Conservation (phyloP, 2,888 invertebrate species). For the Volucella bombylans region DNA sequence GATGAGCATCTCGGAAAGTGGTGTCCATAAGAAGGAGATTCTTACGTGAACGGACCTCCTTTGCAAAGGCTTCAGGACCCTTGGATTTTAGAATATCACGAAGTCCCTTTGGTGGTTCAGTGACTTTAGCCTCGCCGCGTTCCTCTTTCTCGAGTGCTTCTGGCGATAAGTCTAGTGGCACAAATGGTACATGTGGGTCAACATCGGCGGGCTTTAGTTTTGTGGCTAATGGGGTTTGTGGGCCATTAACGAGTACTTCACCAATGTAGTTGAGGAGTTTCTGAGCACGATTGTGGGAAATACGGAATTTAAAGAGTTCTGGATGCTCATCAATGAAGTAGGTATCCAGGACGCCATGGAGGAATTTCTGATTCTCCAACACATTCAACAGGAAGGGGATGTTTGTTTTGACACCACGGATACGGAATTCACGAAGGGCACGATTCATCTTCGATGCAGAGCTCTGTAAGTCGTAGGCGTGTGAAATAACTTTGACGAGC, state of each 20-base stretch:
- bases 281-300: conserved; percentile 96
- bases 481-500: conserved; percentile 96
- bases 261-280: conserved; percentile 96
- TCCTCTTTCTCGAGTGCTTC: conserved; percentile 86
- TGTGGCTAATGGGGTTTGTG: conserved; percentile 96
- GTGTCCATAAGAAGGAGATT: conserved; percentile 98
- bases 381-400: conserved; percentile 99
- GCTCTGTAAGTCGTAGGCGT: conserved; percentile 93
- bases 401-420: conserved; percentile 99
- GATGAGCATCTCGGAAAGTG: conserved; percentile 98
- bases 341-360: conserved; percentile 96
- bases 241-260: conserved; percentile 97
- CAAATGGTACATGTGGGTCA: conserved; percentile 91
- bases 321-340: conserved; percentile 99
- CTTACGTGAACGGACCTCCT: conserved; percentile 93
- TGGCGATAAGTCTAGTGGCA: conserved; percentile 87
- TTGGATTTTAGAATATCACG: conserved; percentile 92
- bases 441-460: conserved; percentile 98
- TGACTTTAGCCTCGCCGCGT: conserved; percentile 86
- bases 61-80: conserved; percentile 98
- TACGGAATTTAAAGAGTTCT: conserved; percentile 94
- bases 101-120: conserved; percentile 91
- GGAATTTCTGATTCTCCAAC: conserved; percentile 96
- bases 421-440: conserved; percentile 97
- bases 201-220: conserved; percentile 92